Base-by-base conservation (phyloP, 2,113 vertebrate genomes). In the Mionectes macconnelli region DNA sequence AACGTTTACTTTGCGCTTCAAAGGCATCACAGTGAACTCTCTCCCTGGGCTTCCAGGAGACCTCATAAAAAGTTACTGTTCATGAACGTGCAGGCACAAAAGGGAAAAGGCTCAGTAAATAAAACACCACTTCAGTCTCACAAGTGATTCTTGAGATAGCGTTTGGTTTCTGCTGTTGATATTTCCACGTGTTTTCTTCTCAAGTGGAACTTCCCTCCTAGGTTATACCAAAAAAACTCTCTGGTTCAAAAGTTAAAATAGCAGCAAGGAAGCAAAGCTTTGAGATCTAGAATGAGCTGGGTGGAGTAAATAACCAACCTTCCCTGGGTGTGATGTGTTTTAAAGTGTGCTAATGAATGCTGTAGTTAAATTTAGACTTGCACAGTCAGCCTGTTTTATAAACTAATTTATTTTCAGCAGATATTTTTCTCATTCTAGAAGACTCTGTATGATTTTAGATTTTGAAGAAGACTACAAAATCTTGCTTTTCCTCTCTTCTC, bases 151-250 rank as follows among this genome's bases (percentile, higher is more conserved):
- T 84, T 2, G 10, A 35, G 27, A 17, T 59, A 37, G 2, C 47
- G 39, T 62, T 89, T 89, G 39, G 60, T 85, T 87, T 72, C 44
- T 39, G 66, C 45, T 33, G 62, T 33, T 77, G 59, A 12, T 84
- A 56, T 78, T 96, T 90, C 78, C 87, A 90, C 44, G 31, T 90
- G 19, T 81, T 20, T 92, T 93, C 39, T 91, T 66, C 87, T 91
- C 1, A 12, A 77, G 60, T 78, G 44, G 59, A 78, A 56, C 64
- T 88, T 92, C 47, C 33, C 28, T 77, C 23, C n/a, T 2, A 74
- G 50, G 31, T 90, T 52, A 31, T 67, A 42, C 15, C 7, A 69
- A 78, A 78, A 79, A 27, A 3, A 11, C n/a, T 72, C 28, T 86
- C 80, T 22, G 66, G 42, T 69, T 69, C 11, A 35, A 31, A 83